Evolutionary conservation across 1,140 invertebrate species (phyloP), one percentile per base, ranked within the genome.

Genomic region (honey bee (Apis mellifera)): DNA sequence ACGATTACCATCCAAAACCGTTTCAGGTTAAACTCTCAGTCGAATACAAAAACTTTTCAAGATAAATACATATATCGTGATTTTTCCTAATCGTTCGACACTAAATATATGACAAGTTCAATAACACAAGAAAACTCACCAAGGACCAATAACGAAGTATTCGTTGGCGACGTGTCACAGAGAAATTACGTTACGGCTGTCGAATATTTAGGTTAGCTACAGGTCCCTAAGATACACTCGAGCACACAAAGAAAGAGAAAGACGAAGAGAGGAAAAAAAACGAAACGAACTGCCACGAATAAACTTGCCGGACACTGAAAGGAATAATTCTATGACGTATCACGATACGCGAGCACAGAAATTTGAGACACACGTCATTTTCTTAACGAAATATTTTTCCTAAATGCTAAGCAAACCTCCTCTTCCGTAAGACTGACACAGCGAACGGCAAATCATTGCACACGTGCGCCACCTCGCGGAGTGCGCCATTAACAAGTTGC

Each of bases 361-460:
- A 94, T 94, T 94, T 92, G 95, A 94, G 92, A 88, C 93, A 94
- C 94, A 93, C 94, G 94, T 95, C 95, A 95, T 95, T 95, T 95
- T 95, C 94, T 92, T 84, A 89, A 86, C 93, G 93, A 94, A 93
- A 94, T 92, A 86, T 83, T 65, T 82, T 85, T 42, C 76, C 82
- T 79, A 86, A 80, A 87, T 93, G 94, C 92, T 93, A 93, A 92
- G 89, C 91, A 89, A 90, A 91, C 91, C 94, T 87, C 88, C 82
- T 82, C 88, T 89, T 90, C 82, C 90, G 90, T 84, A 76, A 89
- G 89, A 92, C 91, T 91, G 87, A 86, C 88, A 83, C 72, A 17
- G 66, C 73, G 73, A 89, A 85, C 84, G 84, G 59, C 84, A 68
- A 90, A 84, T 90, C 88, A 86, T 87, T 65, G 85, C 83, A 82